Evolutionary conservation across 2,888 invertebrate species (phyloP), one percentile per base, ranked within the genome.

Genomic region (Siphlonurus alternatus): DNA sequence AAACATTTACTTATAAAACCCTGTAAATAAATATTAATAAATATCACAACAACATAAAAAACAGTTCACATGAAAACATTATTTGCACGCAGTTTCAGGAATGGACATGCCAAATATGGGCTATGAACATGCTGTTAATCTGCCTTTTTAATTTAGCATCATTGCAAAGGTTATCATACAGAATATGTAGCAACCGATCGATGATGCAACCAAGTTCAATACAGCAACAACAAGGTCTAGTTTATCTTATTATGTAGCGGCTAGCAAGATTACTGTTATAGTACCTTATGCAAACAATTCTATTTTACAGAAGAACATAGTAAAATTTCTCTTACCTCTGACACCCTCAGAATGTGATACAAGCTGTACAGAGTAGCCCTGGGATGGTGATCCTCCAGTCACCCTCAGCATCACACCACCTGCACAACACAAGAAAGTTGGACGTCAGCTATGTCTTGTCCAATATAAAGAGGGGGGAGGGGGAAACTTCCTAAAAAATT

Each of bases 331-430:
- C 69, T 72, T 72, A 80, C 80, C 78, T 78, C 81, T 81, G 2
- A 81, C 76, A 61, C 78, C 76, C 63, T 80, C 80, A 71, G 77
- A 78, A 70, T 81, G 81, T 67, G 78, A 80, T 10, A 82, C 78
- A 53, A 82, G 72, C 68, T 81, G 81, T 59, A 81, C 75, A 0
- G 79, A 78, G 67, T 77, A 77, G 62, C 78, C 77, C 68, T 78
- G 78, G 24, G 75, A 69, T 64, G 75, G 76, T 25, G 72, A 69
- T 64, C 76, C 76, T 71, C 66, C 67, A 20, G 65, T 66, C 24
- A 67, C 66, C 63, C 66, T 63, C 53, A 68, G 64, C 23, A 68
- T 67, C 59, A 66, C 67, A 61, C n/a, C n/a, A n/a, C 67, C 69
- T 66, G 61, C n/a, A 62, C 23, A n/a, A 10, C 22, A 62, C 51